phyloP scores from a whole-genome alignment of 2,113 vertebrate species.

The human (Homo sapiens) region GRCh38 chr12:13277001-13277500 shows the following conservation, averaged over 20 bases:
- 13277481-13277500: not conserved
- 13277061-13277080: not conserved
- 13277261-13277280: not conserved
- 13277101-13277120: not conserved
- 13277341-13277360: not conserved
- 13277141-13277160: not conserved
- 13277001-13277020: not conserved
- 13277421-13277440: not conserved
- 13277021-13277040: not conserved
- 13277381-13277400: not conserved
- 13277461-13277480: not conserved
- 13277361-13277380: not conserved
- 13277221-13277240: not conserved
- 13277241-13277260: not conserved
- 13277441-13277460: not conserved
- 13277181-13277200: not conserved
- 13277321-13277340: not conserved
- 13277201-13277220: not conserved
- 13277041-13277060: not conserved
- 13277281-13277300: not conserved
- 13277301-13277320: not conserved
- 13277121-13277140: not conserved
- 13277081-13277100: not conserved
- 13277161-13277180: not conserved
- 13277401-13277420: not conserved